These are phyloP conservation scores for Yponomeuta evonymella DNA, from an alignment of 2,888 invertebrate genomes.

Conservation along the genomic window DNA sequence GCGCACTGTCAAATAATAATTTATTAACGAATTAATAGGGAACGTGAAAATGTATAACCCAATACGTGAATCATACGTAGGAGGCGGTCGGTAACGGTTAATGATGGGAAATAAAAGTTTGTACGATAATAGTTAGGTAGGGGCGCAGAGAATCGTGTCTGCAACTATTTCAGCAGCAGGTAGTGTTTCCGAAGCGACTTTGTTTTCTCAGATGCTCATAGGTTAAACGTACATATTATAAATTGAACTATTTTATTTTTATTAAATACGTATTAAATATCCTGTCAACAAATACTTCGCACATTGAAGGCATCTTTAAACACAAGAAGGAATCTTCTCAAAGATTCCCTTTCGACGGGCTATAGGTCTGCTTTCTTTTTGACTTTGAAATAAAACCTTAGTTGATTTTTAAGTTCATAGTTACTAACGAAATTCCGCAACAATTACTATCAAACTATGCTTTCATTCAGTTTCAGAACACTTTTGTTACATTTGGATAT, in stretches of 20 bases:
- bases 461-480: not conserved
- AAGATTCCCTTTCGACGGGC: not conserved
- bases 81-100: too few relatives aligned
- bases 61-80: too few relatives aligned
- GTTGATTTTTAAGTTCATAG: not conserved
- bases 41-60: too few relatives aligned
- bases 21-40: too few relatives aligned
- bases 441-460: not conserved
- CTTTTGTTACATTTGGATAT: not conserved
- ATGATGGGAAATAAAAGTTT: too few relatives aligned
- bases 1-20: too few relatives aligned
- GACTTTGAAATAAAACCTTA: not conserved
- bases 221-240: not conserved
- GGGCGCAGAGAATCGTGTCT: too few relatives aligned
- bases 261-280: not conserved
- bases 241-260: slow-evolving; percentile 1
- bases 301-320: slow-evolving; percentile 5
- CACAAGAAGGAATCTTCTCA: not conserved
- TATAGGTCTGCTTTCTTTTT: not conserved
- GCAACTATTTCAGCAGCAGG: too few relatives aligned
- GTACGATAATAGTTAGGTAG: too few relatives aligned
- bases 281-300: not conserved
- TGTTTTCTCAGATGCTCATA: not conserved
- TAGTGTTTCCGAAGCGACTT: not conserved
- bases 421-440: not conserved